Conservation (phyloP, 2,797 vertebrate species). For the Paedocypris micromegethes region DNA sequence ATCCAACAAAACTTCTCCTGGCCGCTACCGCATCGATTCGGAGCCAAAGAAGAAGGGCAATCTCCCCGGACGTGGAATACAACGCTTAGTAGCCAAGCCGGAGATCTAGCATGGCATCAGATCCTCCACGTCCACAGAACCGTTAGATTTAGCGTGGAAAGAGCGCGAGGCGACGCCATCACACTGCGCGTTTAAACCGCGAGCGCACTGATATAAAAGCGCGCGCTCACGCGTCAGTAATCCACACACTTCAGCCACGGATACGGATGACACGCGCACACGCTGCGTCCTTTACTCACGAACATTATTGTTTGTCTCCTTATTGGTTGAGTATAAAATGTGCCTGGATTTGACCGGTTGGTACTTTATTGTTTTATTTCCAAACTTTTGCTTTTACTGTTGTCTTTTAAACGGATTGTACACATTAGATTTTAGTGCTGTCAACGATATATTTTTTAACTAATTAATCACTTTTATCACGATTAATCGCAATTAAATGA, state of each 20-base stretch:
- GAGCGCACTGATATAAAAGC: constrained; percentile 21
- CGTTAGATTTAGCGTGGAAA: constrained; percentile 7
- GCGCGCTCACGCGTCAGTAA: constrained; percentile 13
- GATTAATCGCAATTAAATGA: too few species aligned
- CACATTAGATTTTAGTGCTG: too few species aligned
- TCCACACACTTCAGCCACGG: constrained; percentile 23
- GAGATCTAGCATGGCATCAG: background rate
- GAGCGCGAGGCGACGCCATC: constrained; percentile 32
- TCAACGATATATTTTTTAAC: too few species aligned
- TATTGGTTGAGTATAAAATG: too few species aligned
- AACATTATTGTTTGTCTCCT: background rate
- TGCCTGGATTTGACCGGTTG: too few species aligned
- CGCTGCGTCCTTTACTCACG: constrained; percentile 5
- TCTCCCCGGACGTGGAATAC: background rate
- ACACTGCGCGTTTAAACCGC: constrained; percentile 25
- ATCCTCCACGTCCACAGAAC: constrained; percentile 1
- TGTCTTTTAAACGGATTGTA: too few species aligned
- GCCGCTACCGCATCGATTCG: constrained; percentile 5
- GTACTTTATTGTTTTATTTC: too few species aligned
- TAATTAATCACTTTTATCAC: too few species aligned
- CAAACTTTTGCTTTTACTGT: too few species aligned
- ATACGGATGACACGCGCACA: constrained; percentile 6
- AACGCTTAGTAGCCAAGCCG: constrained; percentile 1
- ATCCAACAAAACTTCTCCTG: constrained; percentile 52
- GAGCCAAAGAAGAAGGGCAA: background rate